Evolutionary conservation across 2,797 vertebrate species (phyloP).

Genomic region (Discoglossus pictus): DNA sequence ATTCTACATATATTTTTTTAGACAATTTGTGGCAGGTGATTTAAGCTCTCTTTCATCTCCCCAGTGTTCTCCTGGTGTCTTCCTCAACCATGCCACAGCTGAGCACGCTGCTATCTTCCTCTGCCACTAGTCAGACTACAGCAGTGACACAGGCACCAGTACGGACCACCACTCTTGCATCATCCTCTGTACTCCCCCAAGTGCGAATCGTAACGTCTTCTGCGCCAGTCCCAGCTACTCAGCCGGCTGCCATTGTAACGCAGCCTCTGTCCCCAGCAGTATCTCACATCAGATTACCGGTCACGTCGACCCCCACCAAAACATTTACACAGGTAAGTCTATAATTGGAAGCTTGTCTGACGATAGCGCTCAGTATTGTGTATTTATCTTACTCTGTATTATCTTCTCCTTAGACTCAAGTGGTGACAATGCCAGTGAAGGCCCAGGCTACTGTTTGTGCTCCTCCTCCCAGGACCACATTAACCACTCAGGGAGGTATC

Average conservation of each 20-base stretch:
- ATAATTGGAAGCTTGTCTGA: neutral
- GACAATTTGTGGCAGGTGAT: too few relatives aligned
- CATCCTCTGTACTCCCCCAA: conserved; percentile 82
- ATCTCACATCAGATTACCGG: conserved; percentile 87
- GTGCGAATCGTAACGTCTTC: conserved; percentile 89
- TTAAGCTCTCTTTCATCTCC: neutral
- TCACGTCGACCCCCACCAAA: conserved; percentile 82
- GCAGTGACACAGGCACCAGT: conserved; percentile 72
- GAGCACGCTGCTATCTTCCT: conserved; percentile 82
- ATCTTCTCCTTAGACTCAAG: conserved; percentile 61
- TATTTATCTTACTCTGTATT: too few relatives aligned
- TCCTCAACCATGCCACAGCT: conserved; percentile 91
- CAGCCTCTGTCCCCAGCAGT: conserved; percentile 71
- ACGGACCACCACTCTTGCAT: conserved; percentile 78
- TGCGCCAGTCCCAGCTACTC: conserved; percentile 73
- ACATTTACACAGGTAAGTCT: conserved; percentile 84
- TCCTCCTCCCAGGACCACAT: conserved; percentile 64
- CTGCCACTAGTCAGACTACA: conserved; percentile 70
- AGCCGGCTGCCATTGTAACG: conserved; percentile 73
- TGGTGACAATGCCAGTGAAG: conserved; percentile 89
- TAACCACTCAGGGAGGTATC: conserved; percentile 69
- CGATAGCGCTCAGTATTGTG: neutral
- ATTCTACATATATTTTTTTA: too few relatives aligned
- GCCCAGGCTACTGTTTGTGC: conserved; percentile 72
- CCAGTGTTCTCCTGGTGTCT: conserved; percentile 90